These are phyloP conservation scores for Remorina albescens DNA, from an alignment of 2,797 vertebrate species.

Conservation along the genomic window DNA sequence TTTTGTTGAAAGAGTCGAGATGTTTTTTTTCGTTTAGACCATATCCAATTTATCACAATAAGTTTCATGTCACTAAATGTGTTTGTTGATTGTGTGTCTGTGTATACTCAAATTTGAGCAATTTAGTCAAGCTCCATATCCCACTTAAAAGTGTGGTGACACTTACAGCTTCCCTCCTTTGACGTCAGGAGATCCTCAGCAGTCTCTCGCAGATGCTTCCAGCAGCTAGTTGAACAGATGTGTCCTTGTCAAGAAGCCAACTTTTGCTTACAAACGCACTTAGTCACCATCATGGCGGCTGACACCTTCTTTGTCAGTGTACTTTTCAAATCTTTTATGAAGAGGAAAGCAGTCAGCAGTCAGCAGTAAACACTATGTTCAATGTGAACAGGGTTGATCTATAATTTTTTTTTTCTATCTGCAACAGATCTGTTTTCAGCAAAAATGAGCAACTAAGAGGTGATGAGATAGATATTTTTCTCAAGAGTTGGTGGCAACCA, in stretches of 20 bases:
- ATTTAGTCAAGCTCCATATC: constrained; percentile 7
- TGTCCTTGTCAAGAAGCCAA: constrained; percentile 29
- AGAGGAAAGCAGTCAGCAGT: not conserved
- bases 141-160: not conserved
- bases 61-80: constrained; percentile 13
- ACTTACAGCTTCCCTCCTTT: constrained; percentile 23
- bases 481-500: not conserved
- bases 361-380: not conserved
- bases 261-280: not conserved
- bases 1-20: not conserved
- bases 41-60: not conserved
- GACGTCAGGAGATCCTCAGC: constrained; percentile 42
- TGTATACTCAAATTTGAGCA: not conserved
- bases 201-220: constrained; percentile 40
- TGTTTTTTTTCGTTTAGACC: too few relatives aligned
- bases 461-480: not conserved
- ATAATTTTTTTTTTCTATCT: too few relatives aligned
- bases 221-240: constrained; percentile 6
- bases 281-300: constrained; percentile 15
- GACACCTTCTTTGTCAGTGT: constrained; percentile 30
- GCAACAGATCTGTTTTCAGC: too few relatives aligned
- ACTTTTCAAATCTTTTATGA: not conserved
- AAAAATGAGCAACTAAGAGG: not conserved
- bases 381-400: not conserved
- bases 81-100: constrained; percentile 13